Evolutionary conservation across 2,888 invertebrate species (phyloP), one percentile per base, ranked within the genome.

Genomic region (Synanthedon myopaeformis): DNA sequence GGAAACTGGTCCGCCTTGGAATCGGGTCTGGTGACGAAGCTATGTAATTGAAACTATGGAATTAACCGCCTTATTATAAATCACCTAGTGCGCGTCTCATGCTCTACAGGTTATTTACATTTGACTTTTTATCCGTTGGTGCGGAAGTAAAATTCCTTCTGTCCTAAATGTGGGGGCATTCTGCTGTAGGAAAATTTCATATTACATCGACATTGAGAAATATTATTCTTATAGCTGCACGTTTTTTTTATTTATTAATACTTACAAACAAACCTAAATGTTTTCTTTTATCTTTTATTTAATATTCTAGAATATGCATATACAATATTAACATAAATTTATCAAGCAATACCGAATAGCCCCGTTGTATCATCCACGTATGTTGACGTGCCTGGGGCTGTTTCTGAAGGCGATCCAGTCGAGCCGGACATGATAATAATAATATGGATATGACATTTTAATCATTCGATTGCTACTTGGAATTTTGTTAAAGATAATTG

Each of bases 71-170:
- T 59, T 64, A 12, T 8, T 13, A 72, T 69, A 66, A 65, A 59
- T 70, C 67, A 68, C 69, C 68, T 72, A 69, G 71, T 75, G 70
- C 69, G 66, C 67, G 71, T 62, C 62, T 66, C 69, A 67, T 65
- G 66, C 64, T 51, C 70, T 73, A 76, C 75, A 85, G 84, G 86
- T 86, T 87, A 73, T 86, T 87, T 82, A 86, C 85, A 83, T 84
- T 82, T 85, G 85, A 85, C 86, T 86, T 86, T 75, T 85, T 75
- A 75, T 75, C 69, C 77, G 74, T 66, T 67, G 65, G 70, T 65
- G 66, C 85, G 86, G 86, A 87, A 87, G 86, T 82, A 69, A 73
- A 71, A 73, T 73, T 62, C 66, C 71, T 74, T 75, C 76, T 77
- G 77, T 82, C 76, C 72, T 75, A 76, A 79, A 76, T 67, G 69